A percentile compares a stretch with the other conserved stretches of the same genome.
Evolutionary conservation across 2,888 invertebrate species (phyloP).

Genomic region (Clusia tigrina): DNA sequence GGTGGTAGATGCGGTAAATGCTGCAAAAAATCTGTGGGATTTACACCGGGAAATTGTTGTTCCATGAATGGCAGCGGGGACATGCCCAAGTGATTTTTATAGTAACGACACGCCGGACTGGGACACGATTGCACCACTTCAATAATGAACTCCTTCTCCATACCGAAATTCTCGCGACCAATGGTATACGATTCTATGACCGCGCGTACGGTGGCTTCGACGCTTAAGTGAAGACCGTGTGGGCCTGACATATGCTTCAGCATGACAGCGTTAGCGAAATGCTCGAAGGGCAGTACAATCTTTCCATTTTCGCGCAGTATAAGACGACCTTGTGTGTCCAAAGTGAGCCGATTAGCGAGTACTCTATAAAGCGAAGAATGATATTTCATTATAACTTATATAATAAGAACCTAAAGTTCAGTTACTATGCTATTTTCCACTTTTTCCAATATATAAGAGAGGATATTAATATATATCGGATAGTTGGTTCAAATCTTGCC

Average conservation of each 20-base stretch:
- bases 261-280: slow-evolving; percentile 91
- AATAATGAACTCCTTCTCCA: slow-evolving; percentile 89
- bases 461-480: too few species aligned
- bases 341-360: slow-evolving; percentile 83
- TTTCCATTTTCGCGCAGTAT: slow-evolving; percentile 87
- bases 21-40: slow-evolving; percentile 75
- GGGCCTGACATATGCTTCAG: slow-evolving; percentile 90
- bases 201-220: slow-evolving; percentile 84
- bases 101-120: slow-evolving; percentile 86
- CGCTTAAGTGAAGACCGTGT: slow-evolving; percentile 82
- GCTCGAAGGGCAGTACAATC: slow-evolving; percentile 87
- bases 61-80: slow-evolving; percentile 64
- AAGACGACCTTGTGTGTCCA: slow-evolving; percentile 83
- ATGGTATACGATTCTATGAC: slow-evolving; percentile 88
- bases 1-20: slow-evolving; percentile 67
- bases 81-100: slow-evolving; percentile 80
- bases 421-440: too few species aligned
- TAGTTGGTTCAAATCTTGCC: too few species aligned
- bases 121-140: slow-evolving; percentile 90
- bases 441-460: too few species aligned
- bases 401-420: too few species aligned
- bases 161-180: slow-evolving; percentile 66
- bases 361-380: too few species aligned
- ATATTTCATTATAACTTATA: too few species aligned
- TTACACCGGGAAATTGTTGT: slow-evolving; percentile 60